Evolutionary conservation across 2,888 invertebrate genomes (phyloP).

Genomic region (Lithophane semibrunnea): DNA sequence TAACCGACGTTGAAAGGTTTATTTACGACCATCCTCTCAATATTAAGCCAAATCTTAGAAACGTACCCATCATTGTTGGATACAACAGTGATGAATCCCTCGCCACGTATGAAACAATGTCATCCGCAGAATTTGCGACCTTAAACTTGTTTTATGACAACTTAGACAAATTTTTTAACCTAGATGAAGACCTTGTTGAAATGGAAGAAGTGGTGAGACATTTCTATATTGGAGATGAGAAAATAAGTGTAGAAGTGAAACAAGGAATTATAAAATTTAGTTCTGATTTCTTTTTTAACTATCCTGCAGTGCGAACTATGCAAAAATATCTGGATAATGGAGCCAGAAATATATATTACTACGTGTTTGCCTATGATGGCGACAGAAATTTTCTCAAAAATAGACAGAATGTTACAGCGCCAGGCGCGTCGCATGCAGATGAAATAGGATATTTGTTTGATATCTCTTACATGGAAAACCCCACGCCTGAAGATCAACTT

Average conservation of each 20-base stretch:
- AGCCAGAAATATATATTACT: slow-evolving; percentile 71
- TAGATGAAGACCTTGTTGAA: slow-evolving; percentile 60
- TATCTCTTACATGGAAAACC: slow-evolving; percentile 64
- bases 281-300: slow-evolving; percentile 73
- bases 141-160: slow-evolving; percentile 58
- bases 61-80: slow-evolving; percentile 71
- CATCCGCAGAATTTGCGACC: slow-evolving; percentile 52
- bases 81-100: slow-evolving; percentile 70
- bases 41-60: slow-evolving; percentile 57
- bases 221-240: slow-evolving; percentile 78
- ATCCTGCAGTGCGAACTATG: slow-evolving; percentile 70
- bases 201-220: slow-evolving; percentile 70
- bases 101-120: slow-evolving; percentile 38
- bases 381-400: slow-evolving; percentile 74
- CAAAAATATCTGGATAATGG: slow-evolving; percentile 71
- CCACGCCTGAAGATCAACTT: slow-evolving; percentile 69
- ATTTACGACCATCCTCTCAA: slow-evolving; percentile 71
- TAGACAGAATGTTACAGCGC: slow-evolving; percentile 64
- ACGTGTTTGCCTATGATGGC: slow-evolving; percentile 77
- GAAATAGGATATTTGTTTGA: slow-evolving; percentile 77
- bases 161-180: slow-evolving; percentile 65
- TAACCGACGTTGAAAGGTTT: slow-evolving; percentile 68
- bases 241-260: slow-evolving; percentile 62
- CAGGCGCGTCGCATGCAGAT: slow-evolving; percentile 73
- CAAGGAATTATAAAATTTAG: slow-evolving; percentile 68